Evolutionary conservation across 2,113 vertebrate species (phyloP), one percentile per base, ranked within the genome.

Genomic region (Eurystomus gularis): DNA sequence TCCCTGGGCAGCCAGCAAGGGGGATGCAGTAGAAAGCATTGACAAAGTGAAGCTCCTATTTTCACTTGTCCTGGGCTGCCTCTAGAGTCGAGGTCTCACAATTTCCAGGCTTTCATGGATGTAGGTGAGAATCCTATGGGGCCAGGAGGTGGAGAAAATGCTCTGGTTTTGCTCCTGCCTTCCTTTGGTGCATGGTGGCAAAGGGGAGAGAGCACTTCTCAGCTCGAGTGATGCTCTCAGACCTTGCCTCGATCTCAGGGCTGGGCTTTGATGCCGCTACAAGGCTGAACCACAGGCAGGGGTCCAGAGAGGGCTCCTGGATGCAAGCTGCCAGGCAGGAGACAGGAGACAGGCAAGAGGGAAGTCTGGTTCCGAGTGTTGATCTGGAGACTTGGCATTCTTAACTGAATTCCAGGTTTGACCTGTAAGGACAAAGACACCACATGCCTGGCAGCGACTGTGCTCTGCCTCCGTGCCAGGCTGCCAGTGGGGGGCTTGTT

Each of bases 391-490:
- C 61, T 90, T 94, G 95, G 86, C 91, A 90, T 93, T 60, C 83
- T 68, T 52, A 70, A 31, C 69, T 83, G 21, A 0, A 1, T 16
- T 89, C 90, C 95, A 95, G 91, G 91, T 96, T 91, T 96, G 95
- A 96, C 94, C 94, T 93, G 55, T 40, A 73, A 95, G 96, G 96
- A 95, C 96, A 83, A 95, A 68, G 80, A 73, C 54, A 82, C 54
- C 78, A 8, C 95, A 86, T 83, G 86, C 86, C 75, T 88, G 81
- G 68, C 95, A 93, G 81, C 3, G 37, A 85, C 93, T 87, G 83
- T 37, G 77, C 94, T 65, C 89, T 90, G 87, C 84, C 70, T 83
- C 42, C 0, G 48, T 94, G 97, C 97, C 97, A 97, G 96, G 51
- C 89, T 93, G 65, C 37, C 10, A 1, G 89, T 2, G 2, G 90